Evolutionary conservation across 1,140 invertebrate genomes (phyloP).

Genomic region (Drusus annulatus): DNA sequence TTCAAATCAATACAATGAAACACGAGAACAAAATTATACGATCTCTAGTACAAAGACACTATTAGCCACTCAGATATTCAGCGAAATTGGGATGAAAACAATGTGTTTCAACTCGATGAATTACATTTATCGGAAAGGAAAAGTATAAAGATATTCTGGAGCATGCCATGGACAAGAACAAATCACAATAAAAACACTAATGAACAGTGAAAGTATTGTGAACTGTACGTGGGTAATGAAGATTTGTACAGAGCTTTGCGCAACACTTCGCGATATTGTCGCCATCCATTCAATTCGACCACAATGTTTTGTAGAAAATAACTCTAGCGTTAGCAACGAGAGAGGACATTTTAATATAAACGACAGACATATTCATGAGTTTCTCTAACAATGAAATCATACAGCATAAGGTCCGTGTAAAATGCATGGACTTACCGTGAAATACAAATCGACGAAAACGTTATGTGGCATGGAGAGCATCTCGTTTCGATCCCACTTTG

Average conservation of each 20-base stretch:
- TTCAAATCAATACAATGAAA: slow-evolving; percentile 16
- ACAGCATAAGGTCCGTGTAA: slow-evolving; percentile 38
- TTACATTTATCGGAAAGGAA: slow-evolving; percentile 8
- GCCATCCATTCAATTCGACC: background rate
- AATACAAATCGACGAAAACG: slow-evolving; percentile 78
- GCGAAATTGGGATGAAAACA: background rate
- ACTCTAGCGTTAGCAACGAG: background rate
- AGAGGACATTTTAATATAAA: slow-evolving; percentile 12
- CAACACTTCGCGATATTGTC: slow-evolving; percentile 3
- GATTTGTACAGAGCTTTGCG: slow-evolving; percentile 36
- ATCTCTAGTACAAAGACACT: background rate
- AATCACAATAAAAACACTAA: slow-evolving; percentile 37
- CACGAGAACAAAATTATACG: background rate
- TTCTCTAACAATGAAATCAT: slow-evolving; percentile 33
- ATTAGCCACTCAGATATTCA: background rate
- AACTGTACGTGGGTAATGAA: slow-evolving; percentile 3
- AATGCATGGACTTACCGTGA: slow-evolving; percentile 72
- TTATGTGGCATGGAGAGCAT: slow-evolving; percentile 71
- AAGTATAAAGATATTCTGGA: background rate
- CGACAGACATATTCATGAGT: slow-evolving; percentile 35
- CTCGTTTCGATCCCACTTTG: slow-evolving; percentile 66
- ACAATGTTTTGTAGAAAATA: background rate
- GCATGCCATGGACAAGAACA: background rate
- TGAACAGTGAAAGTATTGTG: slow-evolving; percentile 48
- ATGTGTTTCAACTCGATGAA: background rate